These are phyloP conservation scores for Salvelinus namaycush DNA, from an alignment of 2,113 vertebrate genomes.

Conservation along the genomic window DNA sequence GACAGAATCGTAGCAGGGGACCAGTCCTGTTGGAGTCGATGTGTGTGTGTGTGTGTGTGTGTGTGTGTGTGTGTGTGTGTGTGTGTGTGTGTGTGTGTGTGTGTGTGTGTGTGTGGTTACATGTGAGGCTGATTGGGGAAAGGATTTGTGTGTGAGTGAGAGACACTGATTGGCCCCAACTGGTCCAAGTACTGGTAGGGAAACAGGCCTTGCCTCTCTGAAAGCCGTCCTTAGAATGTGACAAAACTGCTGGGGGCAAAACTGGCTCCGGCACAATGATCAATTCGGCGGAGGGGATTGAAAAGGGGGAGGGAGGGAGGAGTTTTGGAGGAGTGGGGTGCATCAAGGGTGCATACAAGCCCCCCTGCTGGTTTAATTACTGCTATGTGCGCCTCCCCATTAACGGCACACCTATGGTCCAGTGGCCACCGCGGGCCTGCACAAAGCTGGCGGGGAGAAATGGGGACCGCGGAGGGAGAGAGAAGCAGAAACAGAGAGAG, in stretches of 20 bases:
- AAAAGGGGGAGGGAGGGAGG: constrained; percentile 23
- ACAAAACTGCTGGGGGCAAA: constrained; percentile 80
- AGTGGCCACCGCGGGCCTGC: constrained; percentile 55
- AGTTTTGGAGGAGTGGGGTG: constrained; percentile 39
- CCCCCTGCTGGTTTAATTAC: constrained; percentile 82
- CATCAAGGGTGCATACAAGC: constrained; percentile 43
- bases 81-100: not conserved
- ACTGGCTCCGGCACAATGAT: constrained; percentile 75
- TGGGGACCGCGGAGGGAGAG: constrained; percentile 8
- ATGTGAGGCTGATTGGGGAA: constrained; percentile 56
- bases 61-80: not conserved
- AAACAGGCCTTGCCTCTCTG: constrained; percentile 59
- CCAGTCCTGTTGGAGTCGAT: too few species aligned
- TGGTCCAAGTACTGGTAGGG: constrained; percentile 49
- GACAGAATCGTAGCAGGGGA: too few species aligned
- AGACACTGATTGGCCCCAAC: constrained; percentile 66
- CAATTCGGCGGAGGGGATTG: constrained; percentile 59
- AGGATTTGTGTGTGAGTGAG: constrained; percentile 46
- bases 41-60: too few species aligned
- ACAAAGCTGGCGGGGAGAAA: constrained; percentile 72
- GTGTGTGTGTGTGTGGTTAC: constrained; percentile 28
- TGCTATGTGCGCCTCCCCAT: constrained; percentile 74
- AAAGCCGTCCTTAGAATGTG: constrained; percentile 77
- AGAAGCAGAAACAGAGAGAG: constrained; percentile 19
- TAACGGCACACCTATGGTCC: constrained; percentile 72